Percentiles rank a stretch among this genome's conserved stretches.
phyloP scores from a whole-genome alignment of 2,888 invertebrate genomes.

The Athrips mouffetella region DNA sequence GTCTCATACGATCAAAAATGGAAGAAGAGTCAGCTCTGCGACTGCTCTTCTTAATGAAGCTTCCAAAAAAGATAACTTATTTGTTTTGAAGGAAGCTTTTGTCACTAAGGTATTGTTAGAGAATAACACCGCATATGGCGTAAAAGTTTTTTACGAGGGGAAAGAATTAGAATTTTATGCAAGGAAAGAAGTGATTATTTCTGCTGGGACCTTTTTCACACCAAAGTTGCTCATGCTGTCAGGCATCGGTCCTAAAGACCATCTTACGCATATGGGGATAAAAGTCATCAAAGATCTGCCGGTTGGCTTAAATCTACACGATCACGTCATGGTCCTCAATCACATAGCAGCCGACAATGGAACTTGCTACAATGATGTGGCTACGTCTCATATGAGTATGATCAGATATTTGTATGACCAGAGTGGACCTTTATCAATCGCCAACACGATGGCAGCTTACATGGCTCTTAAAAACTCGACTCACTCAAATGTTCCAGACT shows the following conservation, averaged over 20 bases:
- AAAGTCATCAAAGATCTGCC: conserved; percentile 46
- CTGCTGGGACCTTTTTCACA: conserved; percentile 62
- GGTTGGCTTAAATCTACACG: conserved; percentile 59
- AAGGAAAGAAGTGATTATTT: conserved; percentile 51
- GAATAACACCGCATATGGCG: conserved; percentile 44
- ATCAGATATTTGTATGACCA: conserved; percentile 52
- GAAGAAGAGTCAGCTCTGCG: conserved; percentile 48
- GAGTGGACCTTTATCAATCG: conserved; percentile 41
- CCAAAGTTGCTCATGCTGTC: conserved; percentile 58
- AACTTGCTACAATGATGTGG: conserved; percentile 38
- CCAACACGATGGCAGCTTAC: conserved; percentile 52
- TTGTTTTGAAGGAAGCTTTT: conserved; percentile 43
- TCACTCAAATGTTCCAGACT: conserved; percentile 45
- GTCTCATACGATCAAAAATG: conserved; percentile 54
- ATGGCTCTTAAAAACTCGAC: conserved; percentile 32
- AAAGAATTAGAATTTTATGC: conserved; percentile 39
- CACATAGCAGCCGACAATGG: conserved; percentile 49
- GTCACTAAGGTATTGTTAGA: conserved; percentile 49
- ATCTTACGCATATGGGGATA: conserved; percentile 41
- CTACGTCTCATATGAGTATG: conserved; percentile 37
- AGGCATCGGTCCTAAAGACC: conserved; percentile 52
- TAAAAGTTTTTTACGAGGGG: conserved; percentile 34
- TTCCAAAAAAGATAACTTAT: conserved; percentile 36
- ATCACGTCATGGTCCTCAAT: conserved; percentile 54
- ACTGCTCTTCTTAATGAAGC: conserved; percentile 50